These are phyloP conservation scores for Hypomesus transpacificus DNA, from an alignment of 2,113 vertebrate species.

Conservation along the genomic window DNA sequence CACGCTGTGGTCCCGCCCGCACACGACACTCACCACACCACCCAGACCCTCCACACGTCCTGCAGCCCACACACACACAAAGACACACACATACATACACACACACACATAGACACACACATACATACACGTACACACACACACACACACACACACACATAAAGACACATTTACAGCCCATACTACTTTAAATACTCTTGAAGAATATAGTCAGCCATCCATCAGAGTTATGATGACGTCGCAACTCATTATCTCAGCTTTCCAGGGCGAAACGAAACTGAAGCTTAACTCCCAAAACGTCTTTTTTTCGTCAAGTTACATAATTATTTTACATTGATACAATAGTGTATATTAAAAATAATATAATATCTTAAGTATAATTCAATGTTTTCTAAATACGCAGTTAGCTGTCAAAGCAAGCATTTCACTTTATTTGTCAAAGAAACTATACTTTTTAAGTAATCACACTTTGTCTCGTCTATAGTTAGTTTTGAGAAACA, in stretches of 20 bases:
- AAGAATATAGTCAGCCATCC: no score
- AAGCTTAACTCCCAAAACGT: constrained; percentile 24
- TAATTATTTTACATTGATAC: no score
- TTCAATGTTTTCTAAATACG: no score
- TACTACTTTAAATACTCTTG: background rate
- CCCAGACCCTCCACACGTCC: constrained; percentile 47
- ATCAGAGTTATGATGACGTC: no score
- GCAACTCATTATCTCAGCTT: background rate
- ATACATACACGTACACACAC: background rate
- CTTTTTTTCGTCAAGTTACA: background rate
- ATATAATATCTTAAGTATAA: no score
- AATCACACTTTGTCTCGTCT: no score
- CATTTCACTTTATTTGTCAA: background rate
- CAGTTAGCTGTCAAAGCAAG: background rate
- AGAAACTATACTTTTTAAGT: no score
- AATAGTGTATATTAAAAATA: no score
- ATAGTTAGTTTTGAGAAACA: background rate
- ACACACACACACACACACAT: constrained; percentile 1
- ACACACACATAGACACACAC: no score
- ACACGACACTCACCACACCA: constrained; percentile 76
- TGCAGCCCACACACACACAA: constrained; percentile 1
- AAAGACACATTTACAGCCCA: background rate
- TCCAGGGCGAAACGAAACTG: constrained; percentile 56
- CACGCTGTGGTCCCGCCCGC: constrained; percentile 89
- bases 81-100: background rate